These are phyloP conservation scores for Herminia tarsipennalis DNA, from an alignment of 2,888 invertebrate genomes.

Conservation along the genomic window DNA sequence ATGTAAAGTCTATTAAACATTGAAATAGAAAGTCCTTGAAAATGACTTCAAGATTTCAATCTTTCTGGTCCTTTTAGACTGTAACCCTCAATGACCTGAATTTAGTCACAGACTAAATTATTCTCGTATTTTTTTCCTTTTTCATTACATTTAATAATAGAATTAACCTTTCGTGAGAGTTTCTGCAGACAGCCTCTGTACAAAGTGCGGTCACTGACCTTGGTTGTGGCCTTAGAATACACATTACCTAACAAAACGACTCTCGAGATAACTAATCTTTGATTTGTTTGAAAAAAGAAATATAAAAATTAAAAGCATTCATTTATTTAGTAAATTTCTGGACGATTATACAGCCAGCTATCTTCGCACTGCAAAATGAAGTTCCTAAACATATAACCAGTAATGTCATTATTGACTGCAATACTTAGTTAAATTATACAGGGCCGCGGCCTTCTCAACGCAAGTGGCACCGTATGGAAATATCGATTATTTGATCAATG, in stretches of 20 bases:
- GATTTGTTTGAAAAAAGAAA: neutral
- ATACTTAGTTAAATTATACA: constrained; percentile 23
- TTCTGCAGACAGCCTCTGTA: no score
- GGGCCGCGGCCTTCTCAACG: constrained; percentile 20
- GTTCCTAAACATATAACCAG: constrained; percentile 32
- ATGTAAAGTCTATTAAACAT: no score
- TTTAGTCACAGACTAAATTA: no score
- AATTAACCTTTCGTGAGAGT: no score
- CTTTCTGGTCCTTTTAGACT: no score
- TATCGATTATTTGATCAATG: constrained; percentile 13
- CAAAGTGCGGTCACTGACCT: neutral
- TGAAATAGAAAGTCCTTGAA: no score
- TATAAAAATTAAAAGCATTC: neutral
- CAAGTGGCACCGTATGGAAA: constrained; percentile 10
- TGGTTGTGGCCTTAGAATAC: neutral
- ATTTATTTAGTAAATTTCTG: no score
- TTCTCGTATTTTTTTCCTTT: no score
- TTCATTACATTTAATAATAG: no score
- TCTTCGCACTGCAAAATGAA: constrained; percentile 37
- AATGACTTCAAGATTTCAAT: no score
- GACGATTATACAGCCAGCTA: no score
- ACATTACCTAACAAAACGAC: neutral
- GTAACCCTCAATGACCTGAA: no score
- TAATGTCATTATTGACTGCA: constrained; percentile 20
- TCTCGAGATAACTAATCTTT: neutral